These are phyloP conservation scores for Cephus sareptanus DNA, from an alignment of 2,888 invertebrate genomes.

Conservation along the genomic window DNA sequence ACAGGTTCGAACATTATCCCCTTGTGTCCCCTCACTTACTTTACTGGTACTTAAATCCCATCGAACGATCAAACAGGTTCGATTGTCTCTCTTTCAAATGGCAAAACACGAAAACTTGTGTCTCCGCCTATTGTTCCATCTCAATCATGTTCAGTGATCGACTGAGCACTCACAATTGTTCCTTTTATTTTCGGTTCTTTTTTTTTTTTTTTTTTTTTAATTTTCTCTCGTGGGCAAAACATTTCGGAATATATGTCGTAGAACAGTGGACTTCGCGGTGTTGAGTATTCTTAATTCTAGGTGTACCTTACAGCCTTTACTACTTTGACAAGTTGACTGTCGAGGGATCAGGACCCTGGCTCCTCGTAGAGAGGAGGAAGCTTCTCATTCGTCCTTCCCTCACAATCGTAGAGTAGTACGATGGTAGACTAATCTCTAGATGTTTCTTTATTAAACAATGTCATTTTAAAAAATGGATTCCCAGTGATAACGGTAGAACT, in stretches of 20 bases:
- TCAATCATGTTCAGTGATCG: not conserved
- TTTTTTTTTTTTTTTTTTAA: not conserved
- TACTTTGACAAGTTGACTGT: not conserved
- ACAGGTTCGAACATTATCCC: not conserved
- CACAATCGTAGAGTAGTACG: not conserved
- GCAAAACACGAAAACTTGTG: not conserved
- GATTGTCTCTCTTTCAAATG: not conserved
- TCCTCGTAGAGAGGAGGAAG: not conserved
- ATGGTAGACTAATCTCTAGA: not conserved
- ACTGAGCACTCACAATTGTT: not conserved
- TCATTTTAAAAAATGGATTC: not conserved
- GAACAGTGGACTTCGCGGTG: slow-evolving; percentile 40
- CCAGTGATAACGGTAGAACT: not conserved
- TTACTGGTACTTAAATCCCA: not conserved
- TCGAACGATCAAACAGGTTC: not conserved
- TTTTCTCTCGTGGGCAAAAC: not conserved
- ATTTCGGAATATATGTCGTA: not conserved
- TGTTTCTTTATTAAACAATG: not conserved
- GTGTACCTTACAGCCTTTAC: not conserved
- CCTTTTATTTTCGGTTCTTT: not conserved
- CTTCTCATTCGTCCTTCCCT: not conserved
- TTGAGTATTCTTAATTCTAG: slow-evolving; percentile 12
- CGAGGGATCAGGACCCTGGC: not conserved
- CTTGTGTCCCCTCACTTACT: not conserved
- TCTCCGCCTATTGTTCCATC: not conserved